Evolutionary conservation across 2,888 invertebrate genomes (phyloP), one percentile per base, ranked within the genome.

Genomic region (Entomobrya proxima): DNA sequence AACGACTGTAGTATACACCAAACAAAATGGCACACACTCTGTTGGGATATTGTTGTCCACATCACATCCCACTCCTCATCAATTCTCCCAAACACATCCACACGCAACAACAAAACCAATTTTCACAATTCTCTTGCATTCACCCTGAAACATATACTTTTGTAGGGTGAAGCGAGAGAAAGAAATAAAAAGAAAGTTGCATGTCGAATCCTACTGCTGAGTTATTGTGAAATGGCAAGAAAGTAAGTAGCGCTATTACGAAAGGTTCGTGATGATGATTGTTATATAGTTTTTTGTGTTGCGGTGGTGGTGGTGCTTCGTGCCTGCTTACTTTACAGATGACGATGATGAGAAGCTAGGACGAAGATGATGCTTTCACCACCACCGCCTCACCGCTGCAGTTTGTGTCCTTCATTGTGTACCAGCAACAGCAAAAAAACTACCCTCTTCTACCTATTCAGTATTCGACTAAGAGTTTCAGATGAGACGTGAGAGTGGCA

Each of bases 401-500:
- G 61, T 77, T 40, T 30, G 61, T 76, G 37, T 76, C 37, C 50
- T 74, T 74, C 69, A 69, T 44, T 69, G 69, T 44, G 32, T 55
- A 37, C 21, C n/a, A 24, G 18, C n/a, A 35, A 21, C 21, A 2
- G 21, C 18, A 37, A 18, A 18, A 7, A 55, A 2, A 35, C 40
- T 35, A 37, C 75, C 75, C 52, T 67, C 64, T 24, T 44, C 40
- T 40, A 86, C 74, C 90, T 88, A 88, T 88, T 90, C 86, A 83
- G 89, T 90, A 90, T 90, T 90, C 90, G 88, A 74, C 64, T 72
- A 86, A 85, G 86, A 87, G 83, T 77, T 87, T 86, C 88, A 72
- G 88, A 86, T 86, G 87, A 89, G 86, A 90, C 90, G 90, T 90
- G 90, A 90, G 89, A 90, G 88, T 87, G 88, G 88, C 88, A 87